Evolutionary conservation across 2,888 invertebrate species (phyloP).

Genomic region (Nemoura dubitans): DNA sequence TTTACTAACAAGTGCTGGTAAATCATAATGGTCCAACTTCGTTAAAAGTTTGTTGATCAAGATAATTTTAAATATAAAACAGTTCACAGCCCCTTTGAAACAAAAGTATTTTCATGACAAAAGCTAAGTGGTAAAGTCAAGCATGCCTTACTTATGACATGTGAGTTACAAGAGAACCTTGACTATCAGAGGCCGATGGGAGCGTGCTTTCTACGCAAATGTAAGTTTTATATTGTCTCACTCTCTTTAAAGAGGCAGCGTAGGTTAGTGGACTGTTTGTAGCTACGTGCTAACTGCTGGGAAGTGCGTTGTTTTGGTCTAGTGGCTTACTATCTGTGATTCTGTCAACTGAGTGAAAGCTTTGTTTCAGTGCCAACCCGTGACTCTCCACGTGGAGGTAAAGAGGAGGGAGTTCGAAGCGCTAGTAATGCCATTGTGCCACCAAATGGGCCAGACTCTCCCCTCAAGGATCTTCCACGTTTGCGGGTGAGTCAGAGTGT

Average conservation of each 20-base stretch:
- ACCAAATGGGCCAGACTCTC: neutral
- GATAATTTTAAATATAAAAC: too few species aligned
- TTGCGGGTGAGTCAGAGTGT: slow-evolving; percentile 22
- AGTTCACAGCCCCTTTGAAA: too few species aligned
- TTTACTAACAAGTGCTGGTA: too few species aligned
- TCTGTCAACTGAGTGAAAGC: neutral
- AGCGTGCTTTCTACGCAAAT: neutral
- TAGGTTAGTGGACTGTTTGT: neutral
- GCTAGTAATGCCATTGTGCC: neutral
- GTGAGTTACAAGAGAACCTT: too few species aligned
- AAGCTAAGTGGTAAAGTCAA: too few species aligned
- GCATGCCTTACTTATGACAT: too few species aligned
- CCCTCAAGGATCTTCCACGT: slow-evolving; percentile 32
- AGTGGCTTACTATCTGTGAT: neutral
- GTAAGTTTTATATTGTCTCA: neutral
- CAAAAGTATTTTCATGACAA: too few species aligned
- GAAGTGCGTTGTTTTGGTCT: neutral
- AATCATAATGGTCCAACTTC: too few species aligned
- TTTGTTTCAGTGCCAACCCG: neutral
- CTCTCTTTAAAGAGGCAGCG: neutral
- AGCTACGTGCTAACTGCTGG: neutral
- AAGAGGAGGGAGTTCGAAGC: slow-evolving; percentile 38
- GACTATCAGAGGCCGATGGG: neutral
- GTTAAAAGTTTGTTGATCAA: too few species aligned
- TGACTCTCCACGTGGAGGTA: slow-evolving; percentile 18